phyloP scores from a whole-genome alignment of 2,888 invertebrate species.

The Aporophyla lueneburgensis region DNA sequence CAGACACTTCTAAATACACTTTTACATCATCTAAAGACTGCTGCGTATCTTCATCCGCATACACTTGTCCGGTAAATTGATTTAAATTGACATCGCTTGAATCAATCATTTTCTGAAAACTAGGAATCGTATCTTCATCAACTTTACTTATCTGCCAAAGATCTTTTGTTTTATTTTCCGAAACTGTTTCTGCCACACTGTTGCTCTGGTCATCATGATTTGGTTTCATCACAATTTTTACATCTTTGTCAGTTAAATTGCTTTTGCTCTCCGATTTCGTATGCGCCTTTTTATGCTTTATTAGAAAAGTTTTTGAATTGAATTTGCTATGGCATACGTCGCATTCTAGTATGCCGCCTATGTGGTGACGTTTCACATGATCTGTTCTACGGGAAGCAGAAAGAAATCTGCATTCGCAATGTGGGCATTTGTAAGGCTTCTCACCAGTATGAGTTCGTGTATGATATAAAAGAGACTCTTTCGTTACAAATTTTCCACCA shows the following conservation, averaged over 20 bases:
- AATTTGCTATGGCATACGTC: slow-evolving; percentile 79
- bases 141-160: slow-evolving; percentile 52
- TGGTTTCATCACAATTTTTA: slow-evolving; percentile 6
- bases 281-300: slow-evolving; percentile 77
- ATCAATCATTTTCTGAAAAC: slow-evolving; percentile 44
- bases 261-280: slow-evolving; percentile 28
- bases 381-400: slow-evolving; percentile 82
- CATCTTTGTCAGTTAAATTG: slow-evolving; percentile 1
- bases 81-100: slow-evolving; percentile 44
- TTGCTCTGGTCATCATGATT: slow-evolving; percentile 11
- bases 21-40: slow-evolving; percentile 52
- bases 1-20: slow-evolving; percentile 70
- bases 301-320: slow-evolving; percentile 72
- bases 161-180: slow-evolving; percentile 14
- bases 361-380: slow-evolving; percentile 80
- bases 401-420: slow-evolving; percentile 79
- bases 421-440: slow-evolving; percentile 81
- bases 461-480: slow-evolving; percentile 84
- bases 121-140: slow-evolving; percentile 38
- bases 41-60: slow-evolving; percentile 26
- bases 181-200: slow-evolving; percentile 1
- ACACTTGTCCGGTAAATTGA: slow-evolving; percentile 41
- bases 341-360: slow-evolving; percentile 75
- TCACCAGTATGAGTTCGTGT: slow-evolving; percentile 86
- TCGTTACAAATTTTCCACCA: slow-evolving; percentile 82